Base-by-base conservation (phyloP, 2,888 invertebrate species). In the Seira ritae region DNA sequence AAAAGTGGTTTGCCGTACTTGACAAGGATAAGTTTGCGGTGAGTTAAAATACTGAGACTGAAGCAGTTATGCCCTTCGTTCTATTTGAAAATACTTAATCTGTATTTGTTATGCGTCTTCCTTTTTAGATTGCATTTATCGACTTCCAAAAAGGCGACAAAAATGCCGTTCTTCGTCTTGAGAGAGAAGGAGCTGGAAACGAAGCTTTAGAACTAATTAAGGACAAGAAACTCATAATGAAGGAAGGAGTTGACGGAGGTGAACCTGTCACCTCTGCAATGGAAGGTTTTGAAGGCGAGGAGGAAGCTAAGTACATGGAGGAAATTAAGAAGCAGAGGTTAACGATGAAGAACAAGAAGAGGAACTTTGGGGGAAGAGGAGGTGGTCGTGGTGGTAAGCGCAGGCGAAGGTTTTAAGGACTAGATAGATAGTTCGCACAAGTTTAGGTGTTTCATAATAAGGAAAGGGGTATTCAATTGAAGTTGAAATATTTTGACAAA, bases 71-170 rank as follows among this genome's bases (percentile, higher is more conserved):
- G 62, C 4, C 17, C 12, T 60, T 4, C 4, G 6, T 10, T 12
- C 12, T 60, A n/a, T 60, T 10, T 84, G n/a, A 76, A 78, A 8
- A 81, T 80, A 20, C 87, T 89, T 17, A 88, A n/a, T n/a, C n/a
- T n/a, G n/a, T n/a, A n/a, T n/a, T n/a, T n/a, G 89, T 71, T 86
- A 23, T 23, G 15, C 12, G 46, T 46, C 24, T 23, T 67, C 6
- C 2, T 87, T 31, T 69, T 42, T 66, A 88, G 88, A 84, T 95
- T 68, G 94, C 95, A 0, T 97, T 93, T 90, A 93, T 97, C 85
- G 95, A 96, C 90, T 96, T 94, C 90, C 94, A 93, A 87, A 93
- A 93, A 73, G 96, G 96, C 0, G 94, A 96, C 86, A 91, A 92
- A 2, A 93, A 94, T 88, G 97, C 95, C 0, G 94, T 94, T 91